Base-by-base conservation (phyloP, 2,888 invertebrate species). In the Mimachlamys varia region DNA sequence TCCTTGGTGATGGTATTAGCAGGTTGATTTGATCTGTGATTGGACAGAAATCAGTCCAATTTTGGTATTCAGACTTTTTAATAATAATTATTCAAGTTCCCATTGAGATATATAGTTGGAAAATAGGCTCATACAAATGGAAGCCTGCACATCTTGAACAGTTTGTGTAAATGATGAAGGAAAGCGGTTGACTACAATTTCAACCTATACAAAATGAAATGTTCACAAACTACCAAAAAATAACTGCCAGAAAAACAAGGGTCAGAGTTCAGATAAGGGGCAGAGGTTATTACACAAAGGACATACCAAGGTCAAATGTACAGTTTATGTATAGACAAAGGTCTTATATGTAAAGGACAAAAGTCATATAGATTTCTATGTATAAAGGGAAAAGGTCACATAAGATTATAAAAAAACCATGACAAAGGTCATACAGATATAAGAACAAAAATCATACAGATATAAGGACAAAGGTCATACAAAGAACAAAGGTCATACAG, bases 11-110 rank as follows among this genome's bases (percentile, higher is more conserved):
- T 33, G 22, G 15, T 33, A 76, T 76, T 76, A 76, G 33, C 22
- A 33, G 3, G 33, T 13, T 76, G 76, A 76, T 76, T 76, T 76
- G 33, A 10, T 33, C 58, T 12, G 27, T 76, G 76, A 76, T 76
- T 76, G 22, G 62, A 62, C 62, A 62, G 62, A 62, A 62, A n/a
- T 62, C n/a, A n/a, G 76, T 76, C 27, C 76, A 76, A 33, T 76
- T 76, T 12, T 33, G 76, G 76, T 58, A 0, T 58, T 1, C 12
- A 76, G 27, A 13, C 2, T 10, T 27, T 76, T 33, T 76, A 76
- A 76, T 76, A 10, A 12, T 27, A 76, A 12, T 33, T 33, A 13
- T 13, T 22, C 33, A 5, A 33, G 13, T 12, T 33, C 12, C 13
- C 27, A 27, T 27, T 76, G 27, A 58, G 1, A 58, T n/a, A 58